Evolutionary conservation across 2,888 invertebrate species (phyloP), one percentile per base, ranked within the genome.

Genomic region (Stenurella melanura): DNA sequence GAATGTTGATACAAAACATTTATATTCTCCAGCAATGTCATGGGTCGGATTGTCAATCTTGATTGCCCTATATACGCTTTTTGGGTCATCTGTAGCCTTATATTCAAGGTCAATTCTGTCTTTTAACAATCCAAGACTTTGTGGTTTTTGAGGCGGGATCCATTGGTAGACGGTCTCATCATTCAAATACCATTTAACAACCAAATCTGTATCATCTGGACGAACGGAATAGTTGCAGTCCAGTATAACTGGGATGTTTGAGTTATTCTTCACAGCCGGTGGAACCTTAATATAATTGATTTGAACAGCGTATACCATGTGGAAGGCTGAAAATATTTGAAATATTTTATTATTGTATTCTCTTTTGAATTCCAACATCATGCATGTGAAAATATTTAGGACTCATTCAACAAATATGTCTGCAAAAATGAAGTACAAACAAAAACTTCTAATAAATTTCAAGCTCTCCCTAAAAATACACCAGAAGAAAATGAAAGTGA

Each of bases 121-220:
- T 81, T 90, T 90, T 78, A 91, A 89, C 26, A 88, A 21, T 0
- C 94, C 94, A 66, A 94, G 89, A 15, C 93, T 93, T 85, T 93
- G 93, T 0, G 95, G 94, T 80, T 91, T 91, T 80, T 92, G 91
- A 3, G 93, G 93, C 1, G 94, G 93, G 78, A 95, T 95, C 95
- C 95, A 96, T 87, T 95, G 95, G 88, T 95, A 96, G n/a, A 95
- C 93, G 0, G 93, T 92, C 67, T 93, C 92, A 84, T 93, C 92
- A 88, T 92, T 93, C 85, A 67, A 60, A 18, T 50, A 73, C 95
- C 96, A 95, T 87, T 95, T 95, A 10, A 95, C 93, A 3, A 95
- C 94, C 19, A 96, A 89, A 0, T 94, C 94, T 0, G 92, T 91
- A 80, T 93, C 93, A 83, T 93, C 93, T 61, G 91, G 92, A 15